Evolutionary conservation across 2,797 vertebrate genomes (phyloP).

Genomic region (Varecia variegata): DNA sequence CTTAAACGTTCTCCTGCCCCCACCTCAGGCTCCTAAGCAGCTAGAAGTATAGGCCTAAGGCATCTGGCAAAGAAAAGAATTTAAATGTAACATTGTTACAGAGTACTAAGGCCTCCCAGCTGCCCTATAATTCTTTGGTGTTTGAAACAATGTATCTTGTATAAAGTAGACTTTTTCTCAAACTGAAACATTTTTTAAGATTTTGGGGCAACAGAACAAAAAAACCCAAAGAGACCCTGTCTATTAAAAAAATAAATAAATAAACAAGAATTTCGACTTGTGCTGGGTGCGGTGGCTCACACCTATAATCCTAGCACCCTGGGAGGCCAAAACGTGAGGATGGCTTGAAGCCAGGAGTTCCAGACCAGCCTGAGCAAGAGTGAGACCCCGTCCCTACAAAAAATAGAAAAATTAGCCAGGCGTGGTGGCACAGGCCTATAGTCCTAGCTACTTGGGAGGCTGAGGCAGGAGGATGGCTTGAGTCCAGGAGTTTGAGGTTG

Average conservation of each 20-base stretch:
- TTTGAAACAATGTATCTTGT: constrained; percentile 64
- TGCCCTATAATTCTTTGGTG: neutral
- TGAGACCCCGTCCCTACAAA: neutral
- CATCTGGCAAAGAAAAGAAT: neutral
- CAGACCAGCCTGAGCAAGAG: neutral
- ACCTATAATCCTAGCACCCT: neutral
- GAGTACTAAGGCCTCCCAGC: neutral
- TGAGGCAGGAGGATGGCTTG: neutral
- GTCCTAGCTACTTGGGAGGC: neutral
- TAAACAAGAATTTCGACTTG: neutral
- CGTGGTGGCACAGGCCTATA: neutral
- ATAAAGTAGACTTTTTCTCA: neutral
- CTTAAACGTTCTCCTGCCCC: neutral
- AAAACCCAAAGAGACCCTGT: neutral
- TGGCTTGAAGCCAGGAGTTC: neutral
- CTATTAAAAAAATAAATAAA: neutral
- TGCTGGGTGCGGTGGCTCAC: neutral
- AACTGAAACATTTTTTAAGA: constrained; percentile 23
- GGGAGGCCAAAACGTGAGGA: neutral
- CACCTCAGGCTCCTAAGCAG: neutral
- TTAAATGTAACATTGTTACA: constrained; percentile 4
- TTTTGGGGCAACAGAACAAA: neutral
- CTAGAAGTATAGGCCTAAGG: neutral
- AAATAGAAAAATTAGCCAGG: neutral
- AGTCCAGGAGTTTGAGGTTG: neutral